Conservation (phyloP, 2,888 invertebrate species). For the Linhomoeus sp. region DNA sequence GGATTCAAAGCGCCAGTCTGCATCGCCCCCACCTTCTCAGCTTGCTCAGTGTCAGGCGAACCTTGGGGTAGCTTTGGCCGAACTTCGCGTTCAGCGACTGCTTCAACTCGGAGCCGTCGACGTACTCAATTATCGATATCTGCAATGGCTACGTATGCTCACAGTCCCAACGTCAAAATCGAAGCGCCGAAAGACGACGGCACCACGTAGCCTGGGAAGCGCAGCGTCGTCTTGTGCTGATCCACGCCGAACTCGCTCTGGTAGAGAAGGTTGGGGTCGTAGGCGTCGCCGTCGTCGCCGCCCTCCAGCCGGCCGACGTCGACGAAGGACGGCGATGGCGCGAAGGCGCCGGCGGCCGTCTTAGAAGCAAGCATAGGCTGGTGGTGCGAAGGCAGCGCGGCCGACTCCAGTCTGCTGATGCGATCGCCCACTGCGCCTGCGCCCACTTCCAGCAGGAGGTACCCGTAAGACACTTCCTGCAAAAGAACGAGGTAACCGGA, state of each 20-base stretch:
- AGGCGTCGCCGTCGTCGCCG: no score
- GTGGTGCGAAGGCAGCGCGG: no score
- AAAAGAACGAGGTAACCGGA: no score
- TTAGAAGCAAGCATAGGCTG: no score
- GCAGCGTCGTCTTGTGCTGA: constrained; percentile 34
- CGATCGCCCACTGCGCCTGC: no score
- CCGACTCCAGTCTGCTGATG: no score
- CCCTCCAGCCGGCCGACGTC: no score
- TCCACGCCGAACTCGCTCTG: constrained; percentile 47
- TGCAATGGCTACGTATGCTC: constrained; percentile 1
- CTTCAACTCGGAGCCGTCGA: constrained; percentile 48
- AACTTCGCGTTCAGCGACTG: constrained; percentile 94
- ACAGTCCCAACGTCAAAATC: not conserved
- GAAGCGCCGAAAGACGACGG: constrained; percentile 6
- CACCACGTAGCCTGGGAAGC: constrained; percentile 35
- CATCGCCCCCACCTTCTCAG: constrained; percentile 82
- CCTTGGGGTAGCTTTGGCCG: constrained; percentile 74
- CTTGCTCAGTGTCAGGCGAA: constrained; percentile 83
- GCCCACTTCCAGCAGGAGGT: no score
- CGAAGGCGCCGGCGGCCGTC: no score
- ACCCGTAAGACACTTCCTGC: no score
- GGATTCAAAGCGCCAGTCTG: no score
- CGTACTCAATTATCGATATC: constrained; percentile 9
- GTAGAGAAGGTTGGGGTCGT: constrained; percentile 70
- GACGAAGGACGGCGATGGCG: no score